Evolutionary conservation across 2,888 invertebrate species (phyloP).

Genomic region (Encarsia formosa): DNA sequence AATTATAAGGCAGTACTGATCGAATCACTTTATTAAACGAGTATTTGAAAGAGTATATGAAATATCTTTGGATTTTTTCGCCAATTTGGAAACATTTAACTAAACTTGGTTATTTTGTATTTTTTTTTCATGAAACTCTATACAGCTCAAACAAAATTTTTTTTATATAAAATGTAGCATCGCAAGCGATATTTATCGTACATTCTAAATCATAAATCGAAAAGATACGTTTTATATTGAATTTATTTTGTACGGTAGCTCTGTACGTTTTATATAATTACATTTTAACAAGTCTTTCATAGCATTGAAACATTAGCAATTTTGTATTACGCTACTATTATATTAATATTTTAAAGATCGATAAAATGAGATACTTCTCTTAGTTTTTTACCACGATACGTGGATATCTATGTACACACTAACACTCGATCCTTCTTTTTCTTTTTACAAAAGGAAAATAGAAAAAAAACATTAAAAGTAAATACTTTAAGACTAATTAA

Average conservation of each 20-base stretch:
- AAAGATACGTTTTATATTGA: conserved; percentile 15
- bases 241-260: conserved; percentile 23
- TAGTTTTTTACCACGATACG: conserved; percentile 8
- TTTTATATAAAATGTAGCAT: conserved; percentile 24
- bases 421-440: conserved; percentile 18
- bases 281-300: conserved; percentile 28
- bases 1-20: too few species aligned
- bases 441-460: conserved; percentile 22
- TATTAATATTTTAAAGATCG: conserved; percentile 30
- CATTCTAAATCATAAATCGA: conserved; percentile 18
- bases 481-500: conserved; percentile 11
- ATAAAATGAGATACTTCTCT: conserved; percentile 27
- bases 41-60: conserved; percentile 18
- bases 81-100: background rate
- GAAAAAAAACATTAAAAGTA: conserved; percentile 11
- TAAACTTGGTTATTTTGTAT: too few species aligned
- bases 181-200: conserved; percentile 21
- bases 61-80: conserved; percentile 24
- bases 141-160: conserved; percentile 21
- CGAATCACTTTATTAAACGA: conserved; percentile 14
- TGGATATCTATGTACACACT: conserved; percentile 22
- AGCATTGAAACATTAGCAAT: conserved; percentile 28
- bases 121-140: conserved; percentile 21
- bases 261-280: conserved; percentile 23
- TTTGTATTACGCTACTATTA: conserved; percentile 29